Evolutionary conservation across 2,888 invertebrate species (phyloP).

Genomic region (Dolichopus griseipennis): DNA sequence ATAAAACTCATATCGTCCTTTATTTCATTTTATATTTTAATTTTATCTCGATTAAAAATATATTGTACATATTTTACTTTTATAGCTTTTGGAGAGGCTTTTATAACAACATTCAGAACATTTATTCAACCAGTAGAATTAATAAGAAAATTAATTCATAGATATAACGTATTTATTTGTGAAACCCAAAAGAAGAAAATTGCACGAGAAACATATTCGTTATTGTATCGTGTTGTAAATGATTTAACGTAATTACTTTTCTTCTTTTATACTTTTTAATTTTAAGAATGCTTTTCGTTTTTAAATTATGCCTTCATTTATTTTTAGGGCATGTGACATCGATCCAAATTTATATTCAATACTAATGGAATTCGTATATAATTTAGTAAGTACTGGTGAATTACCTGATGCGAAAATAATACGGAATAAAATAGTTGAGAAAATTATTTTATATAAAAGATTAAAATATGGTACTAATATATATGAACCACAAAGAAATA

Average conservation of each 20-base stretch:
- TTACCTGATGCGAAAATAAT: slow-evolving; percentile 83
- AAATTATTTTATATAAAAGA: slow-evolving; percentile 47
- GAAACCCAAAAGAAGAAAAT: slow-evolving; percentile 63
- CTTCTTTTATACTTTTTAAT: not conserved
- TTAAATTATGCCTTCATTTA: slow-evolving; percentile 15
- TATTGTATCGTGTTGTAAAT: slow-evolving; percentile 88
- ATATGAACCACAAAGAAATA: slow-evolving; percentile 46
- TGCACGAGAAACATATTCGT: slow-evolving; percentile 79
- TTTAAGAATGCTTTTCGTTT: slow-evolving; percentile 6
- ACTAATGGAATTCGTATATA: slow-evolving; percentile 88
- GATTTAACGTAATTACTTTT: slow-evolving; percentile 83
- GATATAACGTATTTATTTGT: slow-evolving; percentile 55
- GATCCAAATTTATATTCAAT: slow-evolving; percentile 69
- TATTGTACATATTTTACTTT: slow-evolving; percentile 9
- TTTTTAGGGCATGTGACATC: slow-evolving; percentile 70
- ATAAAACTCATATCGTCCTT: too few relatives aligned
- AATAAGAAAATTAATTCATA: slow-evolving; percentile 72
- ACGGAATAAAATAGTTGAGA: slow-evolving; percentile 82
- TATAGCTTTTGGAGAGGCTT: slow-evolving; percentile 66
- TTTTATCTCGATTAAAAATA: not conserved
- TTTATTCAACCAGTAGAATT: slow-evolving; percentile 83
- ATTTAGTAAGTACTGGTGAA: slow-evolving; percentile 85
- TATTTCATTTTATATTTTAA: too few relatives aligned
- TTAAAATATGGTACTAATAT: slow-evolving; percentile 27
- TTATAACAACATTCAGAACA: slow-evolving; percentile 94